Percentiles rank a stretch among this genome's conserved stretches.
phyloP scores from a whole-genome alignment of 2,113 vertebrate species.

The Bothrops jararaca region DNA sequence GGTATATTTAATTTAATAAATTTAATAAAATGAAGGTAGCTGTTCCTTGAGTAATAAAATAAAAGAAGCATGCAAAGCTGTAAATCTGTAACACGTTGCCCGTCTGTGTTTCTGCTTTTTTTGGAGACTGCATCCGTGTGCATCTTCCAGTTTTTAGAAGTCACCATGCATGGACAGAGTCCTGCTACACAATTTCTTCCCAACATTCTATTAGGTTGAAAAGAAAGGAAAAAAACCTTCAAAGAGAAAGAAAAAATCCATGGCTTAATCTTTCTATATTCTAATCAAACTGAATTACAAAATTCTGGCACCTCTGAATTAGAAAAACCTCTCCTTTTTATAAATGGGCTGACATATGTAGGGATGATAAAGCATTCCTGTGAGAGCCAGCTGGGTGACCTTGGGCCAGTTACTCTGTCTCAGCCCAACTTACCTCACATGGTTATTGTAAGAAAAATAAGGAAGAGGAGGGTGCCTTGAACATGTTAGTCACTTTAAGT shows the following conservation, averaged over 20 bases:
- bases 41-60: not conserved
- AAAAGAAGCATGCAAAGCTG: not conserved
- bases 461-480: not conserved
- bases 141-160: not conserved
- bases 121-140: not conserved
- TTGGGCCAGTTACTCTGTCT: not conserved
- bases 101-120: not conserved
- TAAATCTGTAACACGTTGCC: not conserved
- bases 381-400: not conserved
- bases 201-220: not conserved
- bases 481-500: not conserved
- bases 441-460: not conserved
- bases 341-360: not conserved
- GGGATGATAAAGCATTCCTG: not conserved
- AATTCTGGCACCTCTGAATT: not conserved
- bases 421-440: not conserved
- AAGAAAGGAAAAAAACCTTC: accelerated
- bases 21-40: no score
- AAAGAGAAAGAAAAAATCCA: not conserved
- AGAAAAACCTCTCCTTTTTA: not conserved
- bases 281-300: not conserved
- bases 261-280: constrained; percentile 43
- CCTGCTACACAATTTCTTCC: not conserved
- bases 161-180: not conserved
- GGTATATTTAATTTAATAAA: not conserved